Evolutionary conservation across 2,113 vertebrate species (phyloP).

Genomic region (Pseudopodoces humilis): DNA sequence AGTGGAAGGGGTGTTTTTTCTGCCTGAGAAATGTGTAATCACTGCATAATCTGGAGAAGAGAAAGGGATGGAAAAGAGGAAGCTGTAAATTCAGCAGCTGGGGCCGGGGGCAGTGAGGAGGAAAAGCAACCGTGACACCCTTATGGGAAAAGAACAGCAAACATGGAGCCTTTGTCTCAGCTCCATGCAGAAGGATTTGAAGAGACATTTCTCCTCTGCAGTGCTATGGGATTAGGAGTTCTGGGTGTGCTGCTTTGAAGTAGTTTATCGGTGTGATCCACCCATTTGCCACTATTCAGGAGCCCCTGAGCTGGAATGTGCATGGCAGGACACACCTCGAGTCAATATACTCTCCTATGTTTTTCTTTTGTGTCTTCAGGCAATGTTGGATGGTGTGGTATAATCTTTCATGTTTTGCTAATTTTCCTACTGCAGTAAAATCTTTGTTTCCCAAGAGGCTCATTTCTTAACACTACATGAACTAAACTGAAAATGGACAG

Average conservation of each 20-base stretch:
- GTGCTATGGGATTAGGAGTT: neutral
- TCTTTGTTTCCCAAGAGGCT: neutral
- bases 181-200: neutral
- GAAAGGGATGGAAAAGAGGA: neutral
- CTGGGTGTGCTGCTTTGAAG: neutral
- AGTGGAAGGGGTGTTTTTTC: neutral
- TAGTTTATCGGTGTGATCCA: neutral
- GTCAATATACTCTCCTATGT: neutral
- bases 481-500: neutral
- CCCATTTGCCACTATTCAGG: neutral
- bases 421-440: neutral
- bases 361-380: neutral
- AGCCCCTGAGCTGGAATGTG: neutral
- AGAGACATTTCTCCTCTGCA: neutral
- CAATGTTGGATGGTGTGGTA: neutral
- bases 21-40: neutral
- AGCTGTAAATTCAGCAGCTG: neutral
- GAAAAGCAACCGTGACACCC: neutral
- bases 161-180: neutral
- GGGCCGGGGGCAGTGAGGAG: fast-evolving
- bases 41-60: neutral
- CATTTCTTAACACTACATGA: neutral
- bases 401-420: neutral
- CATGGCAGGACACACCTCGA: fast-evolving
- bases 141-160: neutral